phyloP scores from a whole-genome alignment of 1,140 invertebrate species.

The Drosophila rhopaloa region DNA sequence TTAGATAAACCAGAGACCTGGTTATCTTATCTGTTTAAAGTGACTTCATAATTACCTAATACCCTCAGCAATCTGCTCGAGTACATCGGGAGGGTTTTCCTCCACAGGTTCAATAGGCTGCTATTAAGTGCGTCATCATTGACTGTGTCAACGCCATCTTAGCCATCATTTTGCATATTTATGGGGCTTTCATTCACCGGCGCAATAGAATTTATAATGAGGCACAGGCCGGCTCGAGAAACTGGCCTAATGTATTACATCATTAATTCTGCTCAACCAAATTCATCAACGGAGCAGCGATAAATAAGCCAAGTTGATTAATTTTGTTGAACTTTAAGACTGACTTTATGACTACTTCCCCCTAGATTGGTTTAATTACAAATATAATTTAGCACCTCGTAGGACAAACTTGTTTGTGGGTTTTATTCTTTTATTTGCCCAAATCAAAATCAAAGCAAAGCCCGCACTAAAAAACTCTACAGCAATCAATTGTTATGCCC shows the following conservation, averaged over 20 bases:
- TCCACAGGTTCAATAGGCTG: neutral
- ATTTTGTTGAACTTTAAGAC: constrained; percentile 39
- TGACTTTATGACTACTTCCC: constrained; percentile 45
- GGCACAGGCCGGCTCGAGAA: constrained; percentile 7
- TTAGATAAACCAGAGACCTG: constrained; percentile 21
- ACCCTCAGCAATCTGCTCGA: constrained; percentile 15
- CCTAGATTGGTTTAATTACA: constrained; percentile 40
- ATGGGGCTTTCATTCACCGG: constrained; percentile 36
- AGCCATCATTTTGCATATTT: constrained; percentile 42
- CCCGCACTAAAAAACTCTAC: constrained; percentile 2
- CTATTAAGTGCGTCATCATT: constrained; percentile 11
- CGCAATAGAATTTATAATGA: constrained; percentile 50
- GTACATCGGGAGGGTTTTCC: neutral
- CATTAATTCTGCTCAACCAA: constrained; percentile 43
- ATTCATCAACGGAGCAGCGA: constrained; percentile 34
- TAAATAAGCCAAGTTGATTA: constrained; percentile 40
- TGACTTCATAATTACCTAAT: constrained; percentile 7
- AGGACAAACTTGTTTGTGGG: constrained; percentile 26
- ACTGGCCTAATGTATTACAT: constrained; percentile 57
- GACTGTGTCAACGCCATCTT: constrained; percentile 40
- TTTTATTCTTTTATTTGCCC: constrained; percentile 11
- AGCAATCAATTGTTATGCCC: constrained; percentile 23
- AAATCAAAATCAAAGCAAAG: constrained; percentile 33
- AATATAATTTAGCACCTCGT: constrained; percentile 47
- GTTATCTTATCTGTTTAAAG: constrained; percentile 31